phyloP scores from a whole-genome alignment of 2,888 invertebrate species.

The Agrilus cyanescens region DNA sequence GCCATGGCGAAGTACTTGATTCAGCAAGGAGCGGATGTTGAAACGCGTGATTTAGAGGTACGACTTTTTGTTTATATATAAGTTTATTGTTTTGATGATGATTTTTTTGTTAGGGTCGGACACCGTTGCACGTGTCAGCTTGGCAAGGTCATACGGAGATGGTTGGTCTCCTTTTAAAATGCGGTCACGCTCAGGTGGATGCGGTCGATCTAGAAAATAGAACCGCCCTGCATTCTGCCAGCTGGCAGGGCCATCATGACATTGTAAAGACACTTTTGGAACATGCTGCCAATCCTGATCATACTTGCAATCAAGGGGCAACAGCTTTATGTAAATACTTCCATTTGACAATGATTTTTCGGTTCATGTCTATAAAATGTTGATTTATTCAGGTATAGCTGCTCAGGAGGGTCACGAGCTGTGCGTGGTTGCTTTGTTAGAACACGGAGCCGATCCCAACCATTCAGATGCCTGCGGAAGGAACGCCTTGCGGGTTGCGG shows the following conservation, averaged over 20 bases:
- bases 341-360: conserved; percentile 2
- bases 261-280: conserved; percentile 72
- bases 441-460: conserved; percentile 75
- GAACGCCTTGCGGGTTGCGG: conserved; percentile 78
- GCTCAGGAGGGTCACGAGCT: conserved; percentile 93
- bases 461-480: conserved; percentile 80
- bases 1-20: conserved; percentile 75
- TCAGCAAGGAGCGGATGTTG: conserved; percentile 69
- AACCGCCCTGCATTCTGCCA: conserved; percentile 87
- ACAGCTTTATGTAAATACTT: conserved; percentile 66
- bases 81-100: not conserved
- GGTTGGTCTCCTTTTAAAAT: conserved; percentile 70
- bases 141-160: conserved; percentile 94
- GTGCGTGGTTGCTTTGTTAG: conserved; percentile 71
- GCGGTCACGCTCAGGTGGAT: conserved; percentile 75
- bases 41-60: conserved; percentile 77
- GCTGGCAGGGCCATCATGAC: conserved; percentile 87
- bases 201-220: conserved; percentile 78
- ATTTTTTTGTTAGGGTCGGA: conserved; percentile 53
- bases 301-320: conserved; percentile 90
- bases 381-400: conserved; percentile 59
- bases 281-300: conserved; percentile 73
- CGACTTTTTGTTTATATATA: conserved; percentile 6
- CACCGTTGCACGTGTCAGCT: conserved; percentile 79
- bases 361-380: not conserved